phyloP scores from a whole-genome alignment of 2,888 invertebrate genomes.

The Micoletzkya japonica region DNA sequence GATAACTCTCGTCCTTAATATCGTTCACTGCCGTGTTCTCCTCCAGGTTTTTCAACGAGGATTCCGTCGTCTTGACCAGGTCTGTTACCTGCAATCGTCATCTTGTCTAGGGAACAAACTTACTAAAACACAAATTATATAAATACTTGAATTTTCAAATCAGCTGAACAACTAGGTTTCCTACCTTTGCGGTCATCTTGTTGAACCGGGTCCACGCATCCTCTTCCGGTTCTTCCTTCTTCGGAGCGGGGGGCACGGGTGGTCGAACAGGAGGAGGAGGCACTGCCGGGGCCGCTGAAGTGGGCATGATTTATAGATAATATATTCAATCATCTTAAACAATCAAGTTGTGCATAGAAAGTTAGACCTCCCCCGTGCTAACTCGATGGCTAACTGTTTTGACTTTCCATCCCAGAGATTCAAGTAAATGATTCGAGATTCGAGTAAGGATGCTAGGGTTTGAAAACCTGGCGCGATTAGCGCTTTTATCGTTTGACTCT shows the following conservation, averaged over 20 bases:
- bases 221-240: constrained; percentile 52
- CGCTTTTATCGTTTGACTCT: too few species aligned
- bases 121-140: not conserved
- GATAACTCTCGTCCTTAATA: constrained; percentile 58
- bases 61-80: constrained; percentile 52
- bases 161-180: not conserved
- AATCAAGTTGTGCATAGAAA: not conserved
- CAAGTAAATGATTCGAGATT: too few species aligned
- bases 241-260: constrained; percentile 43
- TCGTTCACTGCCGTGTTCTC: constrained; percentile 56
- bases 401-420: too few species aligned
- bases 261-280: constrained; percentile 42
- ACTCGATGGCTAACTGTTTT: too few species aligned
- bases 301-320: too few species aligned
- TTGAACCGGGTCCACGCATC: constrained; percentile 62
- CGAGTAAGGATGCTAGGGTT: too few species aligned
- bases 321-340: too few species aligned
- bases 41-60: constrained; percentile 48
- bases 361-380: too few species aligned
- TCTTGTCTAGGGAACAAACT: not conserved
- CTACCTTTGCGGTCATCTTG: constrained; percentile 59
- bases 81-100: constrained; percentile 42
- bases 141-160: not conserved
- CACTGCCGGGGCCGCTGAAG: constrained; percentile 35
- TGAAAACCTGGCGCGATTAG: too few species aligned